Evolutionary conservation across 2,797 vertebrate genomes (phyloP).

Genomic region (Spheniscus humboldti): DNA sequence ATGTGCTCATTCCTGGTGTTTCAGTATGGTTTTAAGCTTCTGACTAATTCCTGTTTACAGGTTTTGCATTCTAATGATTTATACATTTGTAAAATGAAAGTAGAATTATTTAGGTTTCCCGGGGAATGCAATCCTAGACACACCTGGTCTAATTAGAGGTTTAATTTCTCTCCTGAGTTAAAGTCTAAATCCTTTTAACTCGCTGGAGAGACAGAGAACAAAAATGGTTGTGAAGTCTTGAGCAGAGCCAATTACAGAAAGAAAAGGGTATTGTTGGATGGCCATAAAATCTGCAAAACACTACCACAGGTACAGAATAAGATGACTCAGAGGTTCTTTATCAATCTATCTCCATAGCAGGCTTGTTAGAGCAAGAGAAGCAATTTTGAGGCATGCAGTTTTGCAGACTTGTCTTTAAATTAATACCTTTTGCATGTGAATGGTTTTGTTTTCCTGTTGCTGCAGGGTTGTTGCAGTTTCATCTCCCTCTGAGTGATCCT

Average conservation of each 20-base stretch:
- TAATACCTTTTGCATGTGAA: neutral
- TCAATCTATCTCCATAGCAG: neutral
- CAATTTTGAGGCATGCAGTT: neutral
- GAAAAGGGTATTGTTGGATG: neutral
- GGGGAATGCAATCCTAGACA: neutral
- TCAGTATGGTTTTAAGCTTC: neutral
- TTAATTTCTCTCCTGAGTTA: constrained; percentile 44
- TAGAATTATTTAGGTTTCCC: constrained; percentile 20
- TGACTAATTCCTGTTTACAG: constrained; percentile 43
- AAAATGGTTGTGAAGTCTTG: neutral
- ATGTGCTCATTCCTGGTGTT: neutral
- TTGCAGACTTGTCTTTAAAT: neutral
- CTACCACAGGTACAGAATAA: neutral
- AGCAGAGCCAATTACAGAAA: constrained; percentile 14
- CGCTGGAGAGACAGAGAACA: neutral
- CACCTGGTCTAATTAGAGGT: constrained; percentile 57
- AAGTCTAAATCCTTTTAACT: constrained; percentile 35
- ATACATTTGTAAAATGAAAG: constrained; percentile 23
- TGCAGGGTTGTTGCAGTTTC: neutral
- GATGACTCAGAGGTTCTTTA: neutral
- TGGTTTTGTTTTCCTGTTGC: neutral
- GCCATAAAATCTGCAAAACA: neutral
- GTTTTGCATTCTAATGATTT: constrained; percentile 32
- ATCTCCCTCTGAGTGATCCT: neutral
- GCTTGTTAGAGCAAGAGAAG: neutral